Percentiles rank a stretch among this genome's conserved stretches.
These are phyloP conservation scores for Pararge aegeria DNA, from an alignment of 1,140 invertebrate genomes.

Conservation along the genomic window DNA sequence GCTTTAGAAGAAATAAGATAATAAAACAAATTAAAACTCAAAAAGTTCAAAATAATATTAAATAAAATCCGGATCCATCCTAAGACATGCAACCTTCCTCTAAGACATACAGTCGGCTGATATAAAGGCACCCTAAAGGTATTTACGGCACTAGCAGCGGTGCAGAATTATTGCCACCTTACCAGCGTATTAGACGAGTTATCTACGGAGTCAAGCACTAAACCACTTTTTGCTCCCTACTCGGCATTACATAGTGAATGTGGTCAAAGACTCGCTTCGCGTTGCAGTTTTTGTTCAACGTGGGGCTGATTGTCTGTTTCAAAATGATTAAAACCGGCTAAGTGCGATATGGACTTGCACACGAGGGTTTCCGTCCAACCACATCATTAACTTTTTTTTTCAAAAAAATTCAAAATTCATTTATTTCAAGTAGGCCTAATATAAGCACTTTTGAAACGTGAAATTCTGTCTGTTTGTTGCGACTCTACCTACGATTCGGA, in stretches of 20 bases:
- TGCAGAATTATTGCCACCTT: slow-evolving; percentile 38
- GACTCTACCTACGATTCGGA: no score
- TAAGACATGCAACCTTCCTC: no score
- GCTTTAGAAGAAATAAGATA: no score
- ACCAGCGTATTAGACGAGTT: slow-evolving; percentile 40
- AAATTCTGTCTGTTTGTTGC: no score
- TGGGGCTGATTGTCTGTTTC: slow-evolving; percentile 18
- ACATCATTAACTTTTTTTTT: no score
- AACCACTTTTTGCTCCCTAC: slow-evolving; percentile 47
- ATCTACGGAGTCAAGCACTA: slow-evolving; percentile 27
- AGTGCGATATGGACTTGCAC: background rate
- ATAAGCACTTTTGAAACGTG: no score
- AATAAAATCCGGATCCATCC: no score
- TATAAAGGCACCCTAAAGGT: slow-evolving; percentile 15
- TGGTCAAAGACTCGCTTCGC: slow-evolving; percentile 35
- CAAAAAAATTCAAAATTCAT: no score
- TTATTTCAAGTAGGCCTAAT: no score
- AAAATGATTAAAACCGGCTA: slow-evolving; percentile 4
- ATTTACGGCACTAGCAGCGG: slow-evolving; percentile 20
- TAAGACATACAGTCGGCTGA: background rate
- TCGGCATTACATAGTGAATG: slow-evolving; percentile 30
- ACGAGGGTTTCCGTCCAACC: background rate
- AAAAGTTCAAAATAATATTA: no score
- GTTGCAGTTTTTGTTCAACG: slow-evolving; percentile 31
- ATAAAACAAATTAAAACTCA: no score